These are phyloP conservation scores for Anoncus sp. DNA, from an alignment of 2,888 invertebrate species.

Conservation along the genomic window DNA sequence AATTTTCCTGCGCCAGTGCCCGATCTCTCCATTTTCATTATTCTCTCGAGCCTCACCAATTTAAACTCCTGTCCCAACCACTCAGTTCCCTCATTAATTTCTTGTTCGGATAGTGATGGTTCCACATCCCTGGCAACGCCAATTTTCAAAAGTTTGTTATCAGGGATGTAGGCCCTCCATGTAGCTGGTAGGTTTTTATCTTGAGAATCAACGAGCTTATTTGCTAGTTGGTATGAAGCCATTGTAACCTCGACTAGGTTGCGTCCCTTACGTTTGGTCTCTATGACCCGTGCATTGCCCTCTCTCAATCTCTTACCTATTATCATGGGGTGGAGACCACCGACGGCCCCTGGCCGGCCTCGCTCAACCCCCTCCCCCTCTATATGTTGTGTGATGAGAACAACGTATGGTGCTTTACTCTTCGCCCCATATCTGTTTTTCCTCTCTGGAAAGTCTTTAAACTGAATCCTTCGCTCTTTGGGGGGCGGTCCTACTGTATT, in stretches of 20 bases:
- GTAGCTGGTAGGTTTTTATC: neutral
- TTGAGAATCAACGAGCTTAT: conserved; percentile 7
- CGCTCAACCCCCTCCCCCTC: neutral
- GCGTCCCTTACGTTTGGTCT: conserved; percentile 17
- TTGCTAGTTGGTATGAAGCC: conserved; percentile 1
- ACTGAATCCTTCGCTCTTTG: neutral
- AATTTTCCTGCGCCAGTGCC: neutral
- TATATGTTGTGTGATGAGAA: neutral
- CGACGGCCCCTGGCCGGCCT: neutral
- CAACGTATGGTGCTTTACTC: neutral
- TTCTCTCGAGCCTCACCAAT: neutral
- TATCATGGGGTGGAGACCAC: conserved; percentile 2
- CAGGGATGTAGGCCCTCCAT: conserved; percentile 27
- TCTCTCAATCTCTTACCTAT: conserved; percentile 1
- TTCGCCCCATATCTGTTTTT: neutral
- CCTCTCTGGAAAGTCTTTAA: neutral
- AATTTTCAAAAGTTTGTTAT: neutral
- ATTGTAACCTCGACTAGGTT: conserved; percentile 5
- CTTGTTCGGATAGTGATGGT: neutral
- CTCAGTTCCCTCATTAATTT: conserved; percentile 22
- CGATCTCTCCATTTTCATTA: neutral
- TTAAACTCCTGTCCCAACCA: neutral
- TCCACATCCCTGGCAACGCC: conserved; percentile 15
- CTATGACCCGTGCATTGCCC: neutral
- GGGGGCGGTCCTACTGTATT: neutral